Percentiles rank a stretch among this genome's conserved stretches.
These are phyloP conservation scores for Trachelus troglodyta DNA, from an alignment of 2,888 invertebrate species.

Conservation along the genomic window DNA sequence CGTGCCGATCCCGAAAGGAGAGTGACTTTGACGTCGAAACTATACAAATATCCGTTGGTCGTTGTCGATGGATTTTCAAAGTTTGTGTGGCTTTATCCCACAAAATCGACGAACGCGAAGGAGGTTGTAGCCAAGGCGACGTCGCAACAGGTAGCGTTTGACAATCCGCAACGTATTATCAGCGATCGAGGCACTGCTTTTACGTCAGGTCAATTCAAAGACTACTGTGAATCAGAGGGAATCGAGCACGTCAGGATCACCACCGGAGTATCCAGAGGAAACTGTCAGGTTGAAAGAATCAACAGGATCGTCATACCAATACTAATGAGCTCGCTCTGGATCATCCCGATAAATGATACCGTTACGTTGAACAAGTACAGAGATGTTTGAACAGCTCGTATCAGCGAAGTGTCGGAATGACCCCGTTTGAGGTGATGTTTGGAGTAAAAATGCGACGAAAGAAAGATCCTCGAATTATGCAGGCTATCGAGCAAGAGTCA, in stretches of 20 bases:
- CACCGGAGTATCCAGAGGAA: slow-evolving; percentile 8
- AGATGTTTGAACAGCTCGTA: slow-evolving; percentile 26
- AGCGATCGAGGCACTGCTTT: slow-evolving; percentile 25
- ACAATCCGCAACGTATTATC: too few species aligned
- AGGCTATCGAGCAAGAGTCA: too few species aligned
- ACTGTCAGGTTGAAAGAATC: slow-evolving; percentile 31
- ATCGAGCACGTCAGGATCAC: slow-evolving; percentile 23
- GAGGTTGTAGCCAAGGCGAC: slow-evolving; percentile 20
- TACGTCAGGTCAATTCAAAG: slow-evolving; percentile 18
- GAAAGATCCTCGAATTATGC: too few species aligned
- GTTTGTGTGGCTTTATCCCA: slow-evolving; percentile 25
- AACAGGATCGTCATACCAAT: slow-evolving; percentile 31
- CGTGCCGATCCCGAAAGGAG: slow-evolving; percentile 18
- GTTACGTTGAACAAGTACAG: slow-evolving; percentile 27
- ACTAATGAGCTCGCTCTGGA: slow-evolving; percentile 26
- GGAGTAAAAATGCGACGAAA: slow-evolving; percentile 14
- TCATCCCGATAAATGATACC: slow-evolving; percentile 31
- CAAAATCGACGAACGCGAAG: slow-evolving; percentile 18
- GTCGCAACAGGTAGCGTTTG: slow-evolving; percentile 20
- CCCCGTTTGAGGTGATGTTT: slow-evolving; percentile 33
- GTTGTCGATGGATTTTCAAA: slow-evolving; percentile 22
- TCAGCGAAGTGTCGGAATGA: slow-evolving; percentile 29
- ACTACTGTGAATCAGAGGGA: slow-evolving; percentile 21
- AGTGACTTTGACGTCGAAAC: slow-evolving; percentile 18
- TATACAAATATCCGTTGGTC: slow-evolving; percentile 23